Base-by-base conservation (phyloP, 2,113 vertebrate genomes). In the Kryptolebias marmoratus region DNA sequence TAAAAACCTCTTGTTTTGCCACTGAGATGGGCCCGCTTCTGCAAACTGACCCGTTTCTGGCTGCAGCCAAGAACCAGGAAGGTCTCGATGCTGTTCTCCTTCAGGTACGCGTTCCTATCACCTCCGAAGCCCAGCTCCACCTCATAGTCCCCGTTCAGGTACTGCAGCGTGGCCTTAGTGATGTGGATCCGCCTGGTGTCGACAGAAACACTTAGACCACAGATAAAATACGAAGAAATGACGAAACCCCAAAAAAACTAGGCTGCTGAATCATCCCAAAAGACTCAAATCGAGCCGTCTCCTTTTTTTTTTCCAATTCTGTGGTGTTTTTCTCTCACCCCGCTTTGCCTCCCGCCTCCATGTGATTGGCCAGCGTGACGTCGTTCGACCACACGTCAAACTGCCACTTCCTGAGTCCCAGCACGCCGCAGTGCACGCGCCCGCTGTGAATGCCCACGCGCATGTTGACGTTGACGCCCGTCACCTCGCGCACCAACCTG, bases 351-450 rank as follows among this genome's bases (percentile, higher is more conserved):
- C 97, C 97, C 0, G 97, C 97, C 72, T 98, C 96, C 97, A 98
- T 98, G 89, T 98, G 96, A 92, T 98, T 98, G 87, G 97, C 97
- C 32, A 98, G 89, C 1, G 97, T 98, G 62, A 98, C 97, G 0
- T 98, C 97, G 1, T 98, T 98, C 85, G 97, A 98, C 97, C 97
- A 98, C 84, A 98, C 97, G 0, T 98, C 97, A 47, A 98, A 98
- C 83, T 98, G 97, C 97, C 97, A 98, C 89, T 98, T 98, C 91
- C 97, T 93, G 86, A 98, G 93, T 77, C 97, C 97, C 62, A 98
- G 93, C 70, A 98, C 97, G 0, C 97, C 97, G 0, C 97, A 98
- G 90, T 98, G 97, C 44, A 98, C 97, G 0, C 96, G 95, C 12
- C 96, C 96, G 0, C 96, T 98, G 93, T 98, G 97, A 84, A 98